Evolutionary conservation across 2,888 invertebrate species (phyloP).

Genomic region (Callyntrura sp.): DNA sequence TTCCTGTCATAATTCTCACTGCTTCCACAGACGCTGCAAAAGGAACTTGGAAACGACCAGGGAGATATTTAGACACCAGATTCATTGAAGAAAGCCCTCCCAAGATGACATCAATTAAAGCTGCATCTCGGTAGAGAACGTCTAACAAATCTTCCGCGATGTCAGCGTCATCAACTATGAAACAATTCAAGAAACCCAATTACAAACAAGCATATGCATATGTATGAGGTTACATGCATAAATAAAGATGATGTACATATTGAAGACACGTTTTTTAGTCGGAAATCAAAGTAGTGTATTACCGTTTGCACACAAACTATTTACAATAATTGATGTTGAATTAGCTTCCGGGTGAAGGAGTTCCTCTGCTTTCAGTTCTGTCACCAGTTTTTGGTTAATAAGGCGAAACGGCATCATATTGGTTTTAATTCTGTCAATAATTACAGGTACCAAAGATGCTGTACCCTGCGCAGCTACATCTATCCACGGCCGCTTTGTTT

Average conservation of each 20-base stretch:
- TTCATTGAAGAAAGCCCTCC: constrained; percentile 33
- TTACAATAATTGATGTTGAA: neutral
- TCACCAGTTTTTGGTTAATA: constrained; percentile 1
- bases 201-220: neutral
- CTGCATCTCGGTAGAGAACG: constrained; percentile 8
- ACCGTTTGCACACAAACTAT: constrained; percentile 35
- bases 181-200: neutral
- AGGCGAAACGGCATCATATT: constrained; percentile 49
- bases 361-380: constrained; percentile 10
- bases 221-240: neutral
- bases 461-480: constrained; percentile 21
- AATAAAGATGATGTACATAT: too few relatives aligned
- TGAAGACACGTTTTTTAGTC: too few relatives aligned
- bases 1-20: constrained; percentile 36
- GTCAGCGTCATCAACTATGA: constrained; percentile 1
- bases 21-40: constrained; percentile 48
- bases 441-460: constrained; percentile 28
- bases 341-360: neutral
- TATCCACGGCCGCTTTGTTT: neutral
- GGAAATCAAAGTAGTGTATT: neutral
- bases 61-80: constrained; percentile 54
- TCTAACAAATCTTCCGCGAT: constrained; percentile 27
- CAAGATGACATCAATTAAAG: constrained; percentile 14
- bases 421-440: constrained; percentile 41
- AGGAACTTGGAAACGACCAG: constrained; percentile 43